phyloP scores from a whole-genome alignment of 2,888 invertebrate genomes.

The Nasonovia ribisnigri region DNA sequence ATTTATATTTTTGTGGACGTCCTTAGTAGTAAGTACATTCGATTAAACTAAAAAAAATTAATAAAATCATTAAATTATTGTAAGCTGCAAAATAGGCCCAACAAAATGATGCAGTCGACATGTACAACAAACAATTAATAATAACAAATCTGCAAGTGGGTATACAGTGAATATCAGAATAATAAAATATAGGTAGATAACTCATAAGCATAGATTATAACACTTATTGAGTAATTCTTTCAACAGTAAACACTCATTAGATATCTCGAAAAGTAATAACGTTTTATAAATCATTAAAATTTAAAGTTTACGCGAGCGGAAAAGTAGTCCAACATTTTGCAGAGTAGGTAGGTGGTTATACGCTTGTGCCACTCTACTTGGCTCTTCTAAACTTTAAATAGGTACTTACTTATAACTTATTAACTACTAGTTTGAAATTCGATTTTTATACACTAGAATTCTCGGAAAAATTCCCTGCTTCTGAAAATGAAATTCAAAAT shows the following conservation, averaged over 20 bases:
- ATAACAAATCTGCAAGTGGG: neutral
- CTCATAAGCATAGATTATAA: neutral
- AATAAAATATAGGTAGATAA: neutral
- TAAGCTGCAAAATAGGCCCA: neutral
- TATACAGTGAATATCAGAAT: neutral
- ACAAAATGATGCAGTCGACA: neutral
- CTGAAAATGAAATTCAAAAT: neutral
- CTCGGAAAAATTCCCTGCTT: neutral
- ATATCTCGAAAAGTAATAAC: neutral
- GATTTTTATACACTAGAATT: neutral
- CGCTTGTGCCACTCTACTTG: neutral
- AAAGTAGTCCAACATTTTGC: neutral
- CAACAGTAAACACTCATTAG: neutral
- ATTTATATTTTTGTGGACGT: no score
- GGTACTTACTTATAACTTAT: neutral
- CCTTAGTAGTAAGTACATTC: no score
- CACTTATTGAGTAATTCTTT: neutral
- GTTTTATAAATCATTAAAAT: neutral
- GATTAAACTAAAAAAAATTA: neutral
- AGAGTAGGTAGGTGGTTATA: neutral
- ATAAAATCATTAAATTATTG: neutral
- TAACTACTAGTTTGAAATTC: neutral
- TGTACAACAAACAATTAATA: neutral
- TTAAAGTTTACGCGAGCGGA: neutral
- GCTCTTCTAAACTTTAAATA: neutral